A percentile compares a stretch with the other conserved stretches of the same genome.
These are phyloP conservation scores for Helicoverpa armigera DNA, from an alignment of 1,140 invertebrate genomes.

Conservation along the genomic window DNA sequence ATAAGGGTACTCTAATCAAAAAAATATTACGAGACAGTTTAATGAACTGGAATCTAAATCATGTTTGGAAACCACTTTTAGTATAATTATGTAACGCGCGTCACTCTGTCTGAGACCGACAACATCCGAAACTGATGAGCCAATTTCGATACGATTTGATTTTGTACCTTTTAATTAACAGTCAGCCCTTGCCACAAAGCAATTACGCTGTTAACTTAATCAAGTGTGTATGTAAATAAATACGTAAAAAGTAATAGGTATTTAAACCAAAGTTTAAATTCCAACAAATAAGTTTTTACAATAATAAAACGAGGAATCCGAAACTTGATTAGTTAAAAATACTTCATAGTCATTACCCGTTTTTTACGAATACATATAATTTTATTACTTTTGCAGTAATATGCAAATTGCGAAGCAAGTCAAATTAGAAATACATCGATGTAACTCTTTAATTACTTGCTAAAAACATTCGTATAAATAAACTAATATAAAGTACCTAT, in stretches of 20 bases:
- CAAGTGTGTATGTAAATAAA: too few relatives aligned
- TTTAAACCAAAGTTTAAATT: constrained; percentile 2
- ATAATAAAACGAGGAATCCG: constrained; percentile 38
- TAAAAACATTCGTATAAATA: background rate
- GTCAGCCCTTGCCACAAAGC: too few relatives aligned
- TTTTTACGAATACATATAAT: constrained; percentile 47
- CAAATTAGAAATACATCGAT: constrained; percentile 16
- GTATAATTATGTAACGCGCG: constrained; percentile 28
- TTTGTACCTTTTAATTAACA: too few relatives aligned
- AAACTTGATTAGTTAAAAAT: constrained; percentile 17
- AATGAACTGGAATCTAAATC: background rate
- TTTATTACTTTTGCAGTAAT: constrained; percentile 50
- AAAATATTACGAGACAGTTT: too few relatives aligned
- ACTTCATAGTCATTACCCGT: constrained; percentile 46
- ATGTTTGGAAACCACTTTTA: background rate
- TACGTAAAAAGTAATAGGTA: background rate
- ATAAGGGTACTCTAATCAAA: too few relatives aligned
- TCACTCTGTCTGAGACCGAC: constrained; percentile 25
- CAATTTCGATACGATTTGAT: background rate
- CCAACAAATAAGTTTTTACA: constrained; percentile 12
- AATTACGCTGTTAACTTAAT: too few relatives aligned
- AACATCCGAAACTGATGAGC: constrained; percentile 22
- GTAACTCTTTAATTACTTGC: constrained; percentile 14
- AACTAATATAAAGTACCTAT: too few relatives aligned
- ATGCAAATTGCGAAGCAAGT: constrained; percentile 46